Percentiles rank a stretch among this genome's conserved stretches.
Evolutionary conservation across 2,888 invertebrate genomes (phyloP).

Genomic region (Stenotaenia linearis): DNA sequence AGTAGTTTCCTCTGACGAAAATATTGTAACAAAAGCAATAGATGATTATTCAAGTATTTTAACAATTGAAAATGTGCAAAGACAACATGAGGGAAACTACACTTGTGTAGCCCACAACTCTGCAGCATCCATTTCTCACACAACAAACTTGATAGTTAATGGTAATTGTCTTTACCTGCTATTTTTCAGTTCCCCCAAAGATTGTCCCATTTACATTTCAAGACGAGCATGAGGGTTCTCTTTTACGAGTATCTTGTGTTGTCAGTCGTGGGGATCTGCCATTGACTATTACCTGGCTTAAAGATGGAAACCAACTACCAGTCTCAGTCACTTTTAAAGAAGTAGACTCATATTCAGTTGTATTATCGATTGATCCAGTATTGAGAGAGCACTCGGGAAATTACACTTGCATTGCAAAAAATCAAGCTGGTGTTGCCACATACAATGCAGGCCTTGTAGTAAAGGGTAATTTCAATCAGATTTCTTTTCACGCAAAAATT

Average conservation of each 20-base stretch:
- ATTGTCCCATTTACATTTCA: constrained; percentile 33
- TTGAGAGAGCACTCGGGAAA: constrained; percentile 30
- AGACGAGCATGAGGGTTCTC: constrained; percentile 32
- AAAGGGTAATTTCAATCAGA: constrained; percentile 30
- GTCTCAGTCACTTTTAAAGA: constrained; percentile 27
- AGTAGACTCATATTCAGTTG: constrained; percentile 34
- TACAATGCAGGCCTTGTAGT: constrained; percentile 33
- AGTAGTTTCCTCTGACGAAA: too few relatives aligned
- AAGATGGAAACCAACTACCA: constrained; percentile 31
- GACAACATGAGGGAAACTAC: constrained; percentile 36
- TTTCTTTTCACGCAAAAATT: too few relatives aligned
- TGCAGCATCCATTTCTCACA: constrained; percentile 29
- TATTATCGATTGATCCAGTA: constrained; percentile 32
- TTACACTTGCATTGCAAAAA: constrained; percentile 33
- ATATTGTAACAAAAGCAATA: constrained; percentile 17
- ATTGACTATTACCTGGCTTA: constrained; percentile 31
- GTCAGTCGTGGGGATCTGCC: constrained; percentile 34
- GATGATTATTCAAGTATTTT: constrained; percentile 37
- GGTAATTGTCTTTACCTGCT: background rate
- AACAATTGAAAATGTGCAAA: constrained; percentile 38
- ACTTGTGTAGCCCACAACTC: constrained; percentile 34
- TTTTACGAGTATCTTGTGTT: constrained; percentile 35
- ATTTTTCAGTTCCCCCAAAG: constrained; percentile 35
- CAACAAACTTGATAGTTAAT: constrained; percentile 29
- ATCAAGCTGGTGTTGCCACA: constrained; percentile 31